Percentiles rank a stretch among this genome's conserved stretches.
Evolutionary conservation across 2,113 vertebrate genomes (phyloP).

Genomic region (Callocephalon fimbriatum): DNA sequence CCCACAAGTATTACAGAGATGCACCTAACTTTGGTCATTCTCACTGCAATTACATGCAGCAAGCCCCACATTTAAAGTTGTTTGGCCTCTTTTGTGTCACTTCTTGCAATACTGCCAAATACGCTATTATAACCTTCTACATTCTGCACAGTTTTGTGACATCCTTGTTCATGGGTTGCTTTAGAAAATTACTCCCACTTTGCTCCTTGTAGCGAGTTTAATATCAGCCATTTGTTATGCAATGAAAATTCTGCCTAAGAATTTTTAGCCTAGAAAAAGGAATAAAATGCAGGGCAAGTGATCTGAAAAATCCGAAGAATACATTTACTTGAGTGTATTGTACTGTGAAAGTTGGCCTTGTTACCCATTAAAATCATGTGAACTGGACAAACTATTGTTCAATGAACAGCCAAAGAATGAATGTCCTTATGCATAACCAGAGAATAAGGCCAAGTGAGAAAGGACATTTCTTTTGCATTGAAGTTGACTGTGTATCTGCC

Average conservation of each 20-base stretch:
- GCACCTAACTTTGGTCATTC: neutral
- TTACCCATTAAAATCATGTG: neutral
- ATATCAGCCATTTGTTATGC: neutral
- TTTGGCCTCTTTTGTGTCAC: neutral
- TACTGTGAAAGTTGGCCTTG: neutral
- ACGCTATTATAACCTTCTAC: neutral
- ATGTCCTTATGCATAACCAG: neutral
- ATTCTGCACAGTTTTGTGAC: neutral
- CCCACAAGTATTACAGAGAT: neutral
- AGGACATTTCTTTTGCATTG: neutral
- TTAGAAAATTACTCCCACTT: neutral
- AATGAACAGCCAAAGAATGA: neutral
- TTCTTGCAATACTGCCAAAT: neutral
- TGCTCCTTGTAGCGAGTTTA: neutral
- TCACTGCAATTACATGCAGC: neutral
- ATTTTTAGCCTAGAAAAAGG: neutral
- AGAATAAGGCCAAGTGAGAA: neutral
- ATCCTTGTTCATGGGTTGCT: neutral
- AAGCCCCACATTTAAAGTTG: neutral
- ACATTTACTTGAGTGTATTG: neutral
- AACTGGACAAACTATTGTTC: neutral
- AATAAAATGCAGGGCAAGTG: neutral
- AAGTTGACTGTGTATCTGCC: neutral
- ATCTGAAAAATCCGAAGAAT: neutral
- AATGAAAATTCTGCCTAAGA: neutral